These are phyloP conservation scores for Boloria euphrosyne DNA, from an alignment of 2,888 invertebrate species.

Conservation along the genomic window DNA sequence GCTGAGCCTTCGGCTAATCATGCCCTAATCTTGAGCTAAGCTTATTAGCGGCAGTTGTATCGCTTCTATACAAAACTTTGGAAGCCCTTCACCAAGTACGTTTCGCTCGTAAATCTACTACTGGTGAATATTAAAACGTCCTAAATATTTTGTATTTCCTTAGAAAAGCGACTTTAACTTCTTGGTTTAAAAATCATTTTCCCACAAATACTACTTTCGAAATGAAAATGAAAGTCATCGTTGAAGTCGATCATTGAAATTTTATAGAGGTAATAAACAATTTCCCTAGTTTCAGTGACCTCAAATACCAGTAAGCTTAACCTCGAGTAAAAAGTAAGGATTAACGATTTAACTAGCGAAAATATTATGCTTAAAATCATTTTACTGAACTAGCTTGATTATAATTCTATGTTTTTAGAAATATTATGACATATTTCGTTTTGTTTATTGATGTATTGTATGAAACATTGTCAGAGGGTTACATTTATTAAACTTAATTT, in stretches of 20 bases:
- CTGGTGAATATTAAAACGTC: constrained; percentile 32
- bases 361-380: neutral
- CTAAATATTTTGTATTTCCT: constrained; percentile 18
- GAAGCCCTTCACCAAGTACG: constrained; percentile 76
- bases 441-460: too few relatives aligned
- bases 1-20: constrained; percentile 74
- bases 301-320: constrained; percentile 52
- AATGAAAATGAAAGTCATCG: constrained; percentile 33
- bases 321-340: constrained; percentile 19
- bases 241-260: constrained; percentile 72
- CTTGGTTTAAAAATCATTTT: constrained; percentile 25
- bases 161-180: constrained; percentile 24
- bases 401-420: neutral
- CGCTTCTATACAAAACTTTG: constrained; percentile 80
- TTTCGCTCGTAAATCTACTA: constrained; percentile 71
- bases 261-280: constrained; percentile 68
- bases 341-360: neutral
- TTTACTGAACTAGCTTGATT: neutral
- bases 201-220: constrained; percentile 12
- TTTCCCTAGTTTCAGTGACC: constrained; percentile 44
- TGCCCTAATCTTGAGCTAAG: constrained; percentile 79
- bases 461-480: too few relatives aligned
- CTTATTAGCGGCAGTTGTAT: constrained; percentile 80
- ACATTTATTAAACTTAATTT: too few relatives aligned
- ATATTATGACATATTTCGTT: too few relatives aligned